Evolutionary conservation across 2,888 invertebrate genomes (phyloP).

Genomic region (Polymixis flavicincta): DNA sequence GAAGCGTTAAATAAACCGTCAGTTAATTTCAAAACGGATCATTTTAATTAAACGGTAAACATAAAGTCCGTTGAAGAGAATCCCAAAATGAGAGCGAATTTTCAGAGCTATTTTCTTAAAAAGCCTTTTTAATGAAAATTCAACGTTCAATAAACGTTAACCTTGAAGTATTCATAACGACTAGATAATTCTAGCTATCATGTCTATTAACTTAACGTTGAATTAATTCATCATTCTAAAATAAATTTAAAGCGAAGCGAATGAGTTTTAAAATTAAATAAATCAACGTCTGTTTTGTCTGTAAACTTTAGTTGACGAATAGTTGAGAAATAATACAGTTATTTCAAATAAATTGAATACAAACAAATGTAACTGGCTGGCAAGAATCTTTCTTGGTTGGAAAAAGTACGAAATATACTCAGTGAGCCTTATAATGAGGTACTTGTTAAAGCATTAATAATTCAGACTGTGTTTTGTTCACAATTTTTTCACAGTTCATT

Average conservation of each 20-base stretch:
- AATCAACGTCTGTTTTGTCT: conserved; percentile 21
- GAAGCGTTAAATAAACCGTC: neutral
- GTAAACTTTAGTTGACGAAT: no score
- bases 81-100: conserved; percentile 7
- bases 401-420: conserved; percentile 44
- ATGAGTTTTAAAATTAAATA: conserved; percentile 39
- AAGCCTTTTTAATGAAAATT: conserved; percentile 25
- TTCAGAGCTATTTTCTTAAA: conserved; percentile 7
- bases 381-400: conserved; percentile 47
- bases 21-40: neutral
- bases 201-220: conserved; percentile 18
- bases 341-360: conserved; percentile 56
- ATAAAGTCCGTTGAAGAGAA: conserved; percentile 7
- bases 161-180: conserved; percentile 11
- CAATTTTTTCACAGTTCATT: conserved; percentile 3
- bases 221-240: conserved; percentile 33
- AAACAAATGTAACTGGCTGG: conserved; percentile 39
- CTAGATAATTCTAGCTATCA: conserved; percentile 23
- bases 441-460: conserved; percentile 32
- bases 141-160: conserved; percentile 14
- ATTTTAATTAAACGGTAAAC: conserved; percentile 9
- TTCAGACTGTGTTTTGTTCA: conserved; percentile 20
- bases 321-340: conserved; percentile 41
- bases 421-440: conserved; percentile 27
- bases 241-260: conserved; percentile 22